Evolutionary conservation across 2,888 invertebrate genomes (phyloP), one percentile per base, ranked within the genome.

Genomic region (Drosophila histrio): DNA sequence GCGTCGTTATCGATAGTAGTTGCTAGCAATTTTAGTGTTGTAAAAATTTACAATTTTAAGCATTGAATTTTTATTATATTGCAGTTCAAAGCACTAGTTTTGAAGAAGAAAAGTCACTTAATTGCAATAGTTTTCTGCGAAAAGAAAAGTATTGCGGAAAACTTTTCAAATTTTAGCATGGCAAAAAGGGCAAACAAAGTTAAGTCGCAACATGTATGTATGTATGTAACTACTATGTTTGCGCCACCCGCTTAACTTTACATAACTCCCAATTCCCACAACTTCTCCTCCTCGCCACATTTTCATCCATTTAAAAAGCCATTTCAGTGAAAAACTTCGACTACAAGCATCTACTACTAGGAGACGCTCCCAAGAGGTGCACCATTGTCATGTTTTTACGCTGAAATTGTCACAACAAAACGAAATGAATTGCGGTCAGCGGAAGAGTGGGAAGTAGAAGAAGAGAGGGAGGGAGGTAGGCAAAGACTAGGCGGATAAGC

Each of bases 361-460:
- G 50, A 43, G 21, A 22, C 17, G 28, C 39, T 62, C 47, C 62
- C 56, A 50, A 56, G 49, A 43, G 30, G 19, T 43, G 49, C 58
- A 57, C 57, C 57, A 79, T 79, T 82, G 63, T 74, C 68, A 81
- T 71, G 72, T 71, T 72, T 77, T 83, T 79, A 82, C 77, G 53
- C 64, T 76, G 86, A 87, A 82, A 85, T 82, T 87, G 88, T 87
- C 86, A 86, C 88, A 87, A 71, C 77, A 82, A 70, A 69, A 58
- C 63, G 22, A 77, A 74, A 54, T 57, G 72, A 70, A 87, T 79
- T 73, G 73, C 66, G 86, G 88, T 79, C 86, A 82, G 58, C 61
- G 59, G 63, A 54, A 36, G 70, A 17, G 15, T n/a, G 6, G 22
- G 15, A 4, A n/a, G 2, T 2, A n/a, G 24, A 24, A 22, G 62